Conservation (phyloP, 2,797 vertebrate genomes). For the Rhinichthys osculus region DNA sequence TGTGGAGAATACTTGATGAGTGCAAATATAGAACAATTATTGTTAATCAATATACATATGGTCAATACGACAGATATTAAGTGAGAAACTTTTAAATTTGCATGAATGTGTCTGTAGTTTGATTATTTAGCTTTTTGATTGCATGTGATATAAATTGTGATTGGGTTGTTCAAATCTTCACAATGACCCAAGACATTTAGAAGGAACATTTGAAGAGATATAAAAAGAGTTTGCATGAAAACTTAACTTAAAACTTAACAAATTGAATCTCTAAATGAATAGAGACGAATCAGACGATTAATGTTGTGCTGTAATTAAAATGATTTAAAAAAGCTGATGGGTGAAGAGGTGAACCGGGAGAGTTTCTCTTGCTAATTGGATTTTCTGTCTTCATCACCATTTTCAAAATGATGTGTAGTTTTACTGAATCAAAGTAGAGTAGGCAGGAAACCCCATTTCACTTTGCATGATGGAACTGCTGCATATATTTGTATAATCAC, state of each 20-base stretch:
- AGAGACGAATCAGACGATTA: background rate
- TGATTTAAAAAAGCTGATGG: background rate
- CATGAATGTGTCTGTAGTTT: background rate
- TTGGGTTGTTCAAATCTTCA: background rate
- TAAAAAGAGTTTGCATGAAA: background rate
- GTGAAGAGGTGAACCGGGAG: background rate
- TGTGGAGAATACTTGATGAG: constrained; percentile 32
- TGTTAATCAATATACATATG: constrained; percentile 19
- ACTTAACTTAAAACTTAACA: too few species aligned
- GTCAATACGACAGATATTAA: background rate
- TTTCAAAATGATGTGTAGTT: background rate
- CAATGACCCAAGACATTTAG: background rate
- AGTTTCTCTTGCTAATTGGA: background rate
- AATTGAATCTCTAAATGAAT: background rate
- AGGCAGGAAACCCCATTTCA: background rate
- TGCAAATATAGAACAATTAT: background rate
- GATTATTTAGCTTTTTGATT: background rate
- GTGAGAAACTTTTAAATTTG: background rate
- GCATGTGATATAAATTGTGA: background rate
- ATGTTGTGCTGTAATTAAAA: background rate
- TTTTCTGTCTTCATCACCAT: background rate
- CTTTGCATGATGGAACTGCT: background rate
- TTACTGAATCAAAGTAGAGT: background rate
- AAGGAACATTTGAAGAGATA: background rate
- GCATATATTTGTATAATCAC: background rate